These are phyloP conservation scores for Ameiurus melas DNA, from an alignment of 2,113 vertebrate genomes.

Conservation along the genomic window DNA sequence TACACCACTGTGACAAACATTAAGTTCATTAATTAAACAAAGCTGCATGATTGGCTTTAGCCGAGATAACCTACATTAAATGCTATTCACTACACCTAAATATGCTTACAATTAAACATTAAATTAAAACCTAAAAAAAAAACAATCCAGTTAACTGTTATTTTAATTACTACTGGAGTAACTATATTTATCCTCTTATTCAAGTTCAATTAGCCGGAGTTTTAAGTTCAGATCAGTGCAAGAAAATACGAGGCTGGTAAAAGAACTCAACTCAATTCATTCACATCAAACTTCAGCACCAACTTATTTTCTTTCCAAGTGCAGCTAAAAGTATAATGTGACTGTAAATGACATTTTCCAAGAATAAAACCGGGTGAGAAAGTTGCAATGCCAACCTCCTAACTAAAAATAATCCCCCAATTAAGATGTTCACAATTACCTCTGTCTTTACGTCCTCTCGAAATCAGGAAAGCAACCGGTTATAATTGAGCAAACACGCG, in stretches of 20 bases:
- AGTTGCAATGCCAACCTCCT: not conserved
- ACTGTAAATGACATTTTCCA: too few species aligned
- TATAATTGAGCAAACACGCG: not conserved
- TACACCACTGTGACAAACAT: not conserved
- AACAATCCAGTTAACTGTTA: too few species aligned
- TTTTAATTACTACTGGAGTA: not conserved
- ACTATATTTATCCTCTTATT: not conserved
- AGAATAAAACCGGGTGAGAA: not conserved
- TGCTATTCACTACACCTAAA: not conserved
- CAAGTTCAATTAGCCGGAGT: not conserved
- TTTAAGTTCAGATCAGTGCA: not conserved
- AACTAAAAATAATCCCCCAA: not conserved
- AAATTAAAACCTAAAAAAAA: not conserved
- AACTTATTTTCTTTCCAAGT: not conserved
- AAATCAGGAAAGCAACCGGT: conserved; percentile 19
- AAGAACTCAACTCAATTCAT: not conserved
- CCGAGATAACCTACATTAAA: not conserved
- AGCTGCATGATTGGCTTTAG: not conserved
- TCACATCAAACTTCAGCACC: not conserved
- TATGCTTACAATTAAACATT: not conserved
- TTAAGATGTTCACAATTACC: conserved; percentile 38
- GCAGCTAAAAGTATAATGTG: not conserved
- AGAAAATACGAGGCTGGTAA: not conserved
- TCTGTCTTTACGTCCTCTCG: conserved; percentile 35
- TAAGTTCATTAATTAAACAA: not conserved